Evolutionary conservation across 2,888 invertebrate genomes (phyloP).

Genomic region (Nycteola revayana): DNA sequence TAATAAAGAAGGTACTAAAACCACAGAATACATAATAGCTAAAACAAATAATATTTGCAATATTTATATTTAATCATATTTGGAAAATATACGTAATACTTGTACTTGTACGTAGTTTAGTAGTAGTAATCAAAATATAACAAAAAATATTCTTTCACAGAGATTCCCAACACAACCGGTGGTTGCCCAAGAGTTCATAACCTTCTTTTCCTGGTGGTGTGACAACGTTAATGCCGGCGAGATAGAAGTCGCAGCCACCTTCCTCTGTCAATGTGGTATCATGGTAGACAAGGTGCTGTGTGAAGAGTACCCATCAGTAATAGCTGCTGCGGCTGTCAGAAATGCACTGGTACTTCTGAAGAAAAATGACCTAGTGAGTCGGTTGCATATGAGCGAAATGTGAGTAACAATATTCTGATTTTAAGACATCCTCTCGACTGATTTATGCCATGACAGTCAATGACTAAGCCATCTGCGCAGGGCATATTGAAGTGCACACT

Average conservation of each 20-base stretch:
- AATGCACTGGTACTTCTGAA: slow-evolving; percentile 50
- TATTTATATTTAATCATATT: no score
- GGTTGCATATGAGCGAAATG: slow-evolving; percentile 43
- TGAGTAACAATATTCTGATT: no score
- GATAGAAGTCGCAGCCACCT: slow-evolving; percentile 58
- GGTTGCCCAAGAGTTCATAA: slow-evolving; percentile 59
- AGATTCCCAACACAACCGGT: slow-evolving; percentile 57
- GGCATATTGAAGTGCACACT: no score
- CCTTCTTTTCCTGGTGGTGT: slow-evolving; percentile 59
- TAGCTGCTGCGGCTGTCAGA: slow-evolving; percentile 54
- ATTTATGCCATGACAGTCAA: no score
- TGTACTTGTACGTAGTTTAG: no score
- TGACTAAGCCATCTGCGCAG: no score
- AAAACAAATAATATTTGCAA: no score
- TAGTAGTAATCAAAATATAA: no score
- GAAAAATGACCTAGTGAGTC: slow-evolving; percentile 37
- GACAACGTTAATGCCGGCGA: slow-evolving; percentile 42
- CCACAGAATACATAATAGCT: no score
- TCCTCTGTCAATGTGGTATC: slow-evolving; percentile 55
- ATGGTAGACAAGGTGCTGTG: slow-evolving; percentile 50
- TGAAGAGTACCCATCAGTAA: slow-evolving; percentile 52
- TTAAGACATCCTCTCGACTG: no score
- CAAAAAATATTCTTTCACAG: slow-evolving; percentile 44
- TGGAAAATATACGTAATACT: no score
- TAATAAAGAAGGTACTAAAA: no score